Evolutionary conservation across 2,113 vertebrate genomes (phyloP), one percentile per base, ranked within the genome.

Genomic region (Enhydra lutris): DNA sequence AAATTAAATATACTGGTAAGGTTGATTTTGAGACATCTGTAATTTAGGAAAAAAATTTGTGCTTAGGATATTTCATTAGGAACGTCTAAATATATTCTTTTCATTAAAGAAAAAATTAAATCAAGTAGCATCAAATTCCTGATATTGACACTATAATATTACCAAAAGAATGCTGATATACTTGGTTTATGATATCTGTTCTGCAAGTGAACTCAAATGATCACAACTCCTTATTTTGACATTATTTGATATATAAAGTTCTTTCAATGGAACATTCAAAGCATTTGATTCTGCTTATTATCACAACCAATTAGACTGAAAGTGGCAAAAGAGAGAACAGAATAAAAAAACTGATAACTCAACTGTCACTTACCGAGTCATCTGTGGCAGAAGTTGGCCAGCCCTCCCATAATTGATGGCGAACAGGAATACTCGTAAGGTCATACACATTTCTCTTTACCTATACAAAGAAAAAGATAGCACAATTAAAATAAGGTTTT

Each of bases 371-470:
- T 99, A 99, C 99, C 0, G 99, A 99, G 98, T 99, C 99, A 4
- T 99, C 99, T 39, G 99, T 99, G 71, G 99, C 99, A 98, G 99
- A 99, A 52, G 99, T 17, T 18, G 99, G 99, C 99, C 99, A 99
- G 89, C 99, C 99, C 34, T 99, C 99, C 99, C 99, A 99, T 85
- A 99, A 91, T 94, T 99, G 99, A 99, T 99, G 99, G 83, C 99
- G 99, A 93, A 99, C 99, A 63, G 99, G 99, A 98, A 99, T 99
- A 97, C 99, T 99, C 26, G 99, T 99, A 98, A 99, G 99, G 98
- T 99, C 99, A 97, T 99, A 99, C 84, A 99, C 98, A 91, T 99
- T 99, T 97, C 99, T 98, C 96, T 99, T 99, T 69, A 99, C 99
- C 99, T 99, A 95, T 18, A 18, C 45, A 93, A 97, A 96, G 82